A percentile compares a stretch with the other conserved stretches of the same genome.
Conservation (phyloP, 2,888 invertebrate genomes). For the Pristionchus arcanus region DNA sequence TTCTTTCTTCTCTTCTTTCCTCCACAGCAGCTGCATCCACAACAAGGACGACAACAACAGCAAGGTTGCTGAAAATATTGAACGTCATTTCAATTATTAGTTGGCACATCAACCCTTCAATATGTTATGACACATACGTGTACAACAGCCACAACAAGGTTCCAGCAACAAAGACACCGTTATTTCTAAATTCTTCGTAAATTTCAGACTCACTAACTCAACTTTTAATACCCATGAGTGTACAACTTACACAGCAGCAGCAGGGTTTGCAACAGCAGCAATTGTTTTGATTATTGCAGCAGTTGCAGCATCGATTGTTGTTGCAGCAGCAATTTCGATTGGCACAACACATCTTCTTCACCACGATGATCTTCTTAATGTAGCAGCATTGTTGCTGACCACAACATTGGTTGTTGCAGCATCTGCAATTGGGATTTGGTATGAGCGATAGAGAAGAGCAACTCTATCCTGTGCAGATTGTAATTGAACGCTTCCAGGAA, state of each 20-base stretch:
- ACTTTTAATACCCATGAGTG: too few relatives aligned
- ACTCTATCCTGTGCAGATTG: too few relatives aligned
- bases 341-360: constrained; percentile 41
- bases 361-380: constrained; percentile 47
- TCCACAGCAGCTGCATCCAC: neutral
- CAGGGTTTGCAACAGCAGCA: constrained; percentile 43
- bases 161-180: too few relatives aligned
- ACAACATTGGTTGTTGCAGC: constrained; percentile 19
- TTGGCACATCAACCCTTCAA: neutral
- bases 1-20: constrained; percentile 3
- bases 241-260: constrained; percentile 41
- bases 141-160: too few relatives aligned
- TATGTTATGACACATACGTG: too few relatives aligned
- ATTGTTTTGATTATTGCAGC: constrained; percentile 2
- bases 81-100: neutral
- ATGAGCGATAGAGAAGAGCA: neutral
- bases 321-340: neutral
- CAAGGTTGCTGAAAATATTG: constrained; percentile 28
- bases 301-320: constrained; percentile 10
- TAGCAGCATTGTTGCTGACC: constrained; percentile 21
- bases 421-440: neutral
- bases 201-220: too few relatives aligned
- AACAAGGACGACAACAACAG: constrained; percentile 33
- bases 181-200: too few relatives aligned
- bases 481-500: too few relatives aligned